Conservation (phyloP, 2,797 vertebrate genomes). For the Pseudotriccus pelzelni region DNA sequence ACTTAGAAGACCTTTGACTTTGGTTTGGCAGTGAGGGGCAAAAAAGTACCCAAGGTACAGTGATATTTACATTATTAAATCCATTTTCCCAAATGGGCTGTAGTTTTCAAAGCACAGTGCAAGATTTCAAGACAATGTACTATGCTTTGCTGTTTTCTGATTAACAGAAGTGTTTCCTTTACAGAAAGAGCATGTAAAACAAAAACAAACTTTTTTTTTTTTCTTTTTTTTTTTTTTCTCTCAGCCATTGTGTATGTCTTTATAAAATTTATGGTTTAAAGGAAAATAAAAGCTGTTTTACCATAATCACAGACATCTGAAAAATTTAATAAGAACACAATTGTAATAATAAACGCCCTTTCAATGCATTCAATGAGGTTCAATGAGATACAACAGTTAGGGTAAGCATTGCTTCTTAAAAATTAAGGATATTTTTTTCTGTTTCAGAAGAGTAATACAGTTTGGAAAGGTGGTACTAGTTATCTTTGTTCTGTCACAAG, state of each 20-base stretch:
- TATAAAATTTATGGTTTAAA: background rate
- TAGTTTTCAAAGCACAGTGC: background rate
- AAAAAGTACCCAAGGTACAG: background rate
- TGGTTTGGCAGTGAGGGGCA: background rate
- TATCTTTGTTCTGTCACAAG: constrained; percentile 1
- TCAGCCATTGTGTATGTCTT: background rate
- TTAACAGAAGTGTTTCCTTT: background rate
- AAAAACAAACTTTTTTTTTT: fast-evolving
- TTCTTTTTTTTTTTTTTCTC: background rate
- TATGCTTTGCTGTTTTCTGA: background rate
- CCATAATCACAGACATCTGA: background rate
- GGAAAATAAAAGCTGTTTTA: constrained; percentile 1
- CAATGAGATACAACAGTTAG: background rate
- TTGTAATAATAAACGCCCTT: constrained; percentile 36
- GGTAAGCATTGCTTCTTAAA: background rate
- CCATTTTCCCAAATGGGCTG: background rate
- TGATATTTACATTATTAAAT: background rate
- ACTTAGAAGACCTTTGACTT: background rate
- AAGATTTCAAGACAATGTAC: background rate
- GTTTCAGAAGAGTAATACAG: background rate
- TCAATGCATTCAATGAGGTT: background rate
- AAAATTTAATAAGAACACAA: constrained; percentile 34
- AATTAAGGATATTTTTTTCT: background rate
- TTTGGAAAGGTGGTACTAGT: background rate
- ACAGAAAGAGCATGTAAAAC: background rate